phyloP scores from a whole-genome alignment of 2,888 invertebrate species.

The Allolobophora icterica region DNA sequence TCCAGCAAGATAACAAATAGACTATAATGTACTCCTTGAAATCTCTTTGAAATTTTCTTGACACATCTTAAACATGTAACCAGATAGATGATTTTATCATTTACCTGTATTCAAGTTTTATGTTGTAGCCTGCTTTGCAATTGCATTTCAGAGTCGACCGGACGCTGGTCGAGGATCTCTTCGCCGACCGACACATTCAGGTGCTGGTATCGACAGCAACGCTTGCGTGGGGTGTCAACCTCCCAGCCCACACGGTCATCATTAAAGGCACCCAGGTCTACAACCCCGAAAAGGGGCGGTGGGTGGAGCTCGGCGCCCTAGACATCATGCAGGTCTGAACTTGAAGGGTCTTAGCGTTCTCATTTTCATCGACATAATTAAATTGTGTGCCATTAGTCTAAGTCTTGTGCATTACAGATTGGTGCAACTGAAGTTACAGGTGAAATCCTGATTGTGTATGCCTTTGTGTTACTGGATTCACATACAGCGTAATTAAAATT shows the following conservation, averaged over 20 bases:
- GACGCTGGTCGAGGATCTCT: constrained; percentile 96
- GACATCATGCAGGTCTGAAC: constrained; percentile 83
- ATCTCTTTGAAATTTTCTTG: too few relatives aligned
- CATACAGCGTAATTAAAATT: too few relatives aligned
- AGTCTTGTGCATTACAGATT: too few relatives aligned
- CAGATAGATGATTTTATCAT: not conserved
- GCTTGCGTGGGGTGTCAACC: constrained; percentile 98
- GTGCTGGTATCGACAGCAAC: constrained; percentile 94
- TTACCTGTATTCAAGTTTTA: not conserved
- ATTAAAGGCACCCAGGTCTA: constrained; percentile 98
- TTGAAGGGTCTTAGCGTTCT: not conserved
- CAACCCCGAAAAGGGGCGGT: constrained; percentile 95
- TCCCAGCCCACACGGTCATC: constrained; percentile 97
- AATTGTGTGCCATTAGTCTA: not conserved
- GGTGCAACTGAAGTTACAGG: too few relatives aligned
- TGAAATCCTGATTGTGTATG: too few relatives aligned
- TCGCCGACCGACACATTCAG: constrained; percentile 96
- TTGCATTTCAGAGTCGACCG: constrained; percentile 74
- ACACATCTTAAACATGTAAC: not conserved
- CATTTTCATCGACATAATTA: not conserved
- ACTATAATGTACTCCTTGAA: too few relatives aligned
- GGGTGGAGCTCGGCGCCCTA: constrained; percentile 95
- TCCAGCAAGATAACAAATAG: too few relatives aligned
- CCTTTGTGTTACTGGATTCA: too few relatives aligned
- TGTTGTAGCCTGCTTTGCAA: not conserved